phyloP scores from a whole-genome alignment of 1,140 invertebrate genomes.

The Rhagoletis pomonella region DNA sequence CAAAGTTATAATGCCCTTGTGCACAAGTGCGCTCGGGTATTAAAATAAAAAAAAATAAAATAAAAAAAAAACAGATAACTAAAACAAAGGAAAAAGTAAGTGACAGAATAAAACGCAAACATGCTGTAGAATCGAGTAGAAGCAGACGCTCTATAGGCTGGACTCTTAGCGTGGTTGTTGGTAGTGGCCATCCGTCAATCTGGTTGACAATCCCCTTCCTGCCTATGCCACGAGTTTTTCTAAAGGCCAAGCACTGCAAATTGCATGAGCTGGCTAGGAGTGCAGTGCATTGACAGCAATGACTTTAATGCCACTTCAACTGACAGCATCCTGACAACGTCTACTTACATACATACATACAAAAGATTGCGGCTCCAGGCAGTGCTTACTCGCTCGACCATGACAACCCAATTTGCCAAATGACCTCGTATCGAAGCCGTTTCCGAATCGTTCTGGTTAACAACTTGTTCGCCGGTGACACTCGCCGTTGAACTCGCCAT shows the following conservation, averaged over 20 bases:
- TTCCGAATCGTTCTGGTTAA: too few species aligned
- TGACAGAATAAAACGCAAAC: background rate
- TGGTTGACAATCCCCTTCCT: background rate
- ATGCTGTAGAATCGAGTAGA: background rate
- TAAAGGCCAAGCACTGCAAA: background rate
- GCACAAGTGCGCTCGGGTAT: too few species aligned
- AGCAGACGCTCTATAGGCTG: background rate
- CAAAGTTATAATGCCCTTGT: too few species aligned
- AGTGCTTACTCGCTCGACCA: background rate
- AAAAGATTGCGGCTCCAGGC: constrained; percentile 12
- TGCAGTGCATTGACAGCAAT: constrained; percentile 31
- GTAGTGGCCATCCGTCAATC: constrained; percentile 17
- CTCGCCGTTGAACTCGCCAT: too few species aligned
- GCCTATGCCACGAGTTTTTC: background rate
- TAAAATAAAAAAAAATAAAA: background rate
- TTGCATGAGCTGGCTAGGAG: background rate
- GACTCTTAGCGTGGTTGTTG: background rate
- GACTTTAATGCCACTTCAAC: constrained; percentile 71
- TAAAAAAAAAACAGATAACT: background rate
- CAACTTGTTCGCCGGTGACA: too few species aligned
- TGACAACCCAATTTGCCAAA: background rate
- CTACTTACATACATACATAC: constrained; percentile 59
- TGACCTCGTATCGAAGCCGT: too few species aligned
- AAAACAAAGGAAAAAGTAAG: background rate
- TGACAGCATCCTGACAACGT: constrained; percentile 71